Evolutionary conservation across 2,888 invertebrate genomes (phyloP), one percentile per base, ranked within the genome.

Genomic region (Pseudococcus longispinus): DNA sequence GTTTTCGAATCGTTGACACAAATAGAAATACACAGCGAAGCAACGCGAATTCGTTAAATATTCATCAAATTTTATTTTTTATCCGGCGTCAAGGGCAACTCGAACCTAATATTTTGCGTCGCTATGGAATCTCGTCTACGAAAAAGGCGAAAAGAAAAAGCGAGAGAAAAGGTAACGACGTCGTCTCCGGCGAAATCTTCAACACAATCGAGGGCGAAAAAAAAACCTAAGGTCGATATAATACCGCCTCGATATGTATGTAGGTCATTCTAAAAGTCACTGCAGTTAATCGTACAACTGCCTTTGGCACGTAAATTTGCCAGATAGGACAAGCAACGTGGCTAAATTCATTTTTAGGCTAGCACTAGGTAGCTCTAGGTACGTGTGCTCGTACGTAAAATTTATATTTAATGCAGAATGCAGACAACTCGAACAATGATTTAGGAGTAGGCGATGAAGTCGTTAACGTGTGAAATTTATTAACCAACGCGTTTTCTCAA

Each of bases 41-140:
- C 65, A 32, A n/a, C 74, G 74, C 13, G 29, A 74, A 74, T 74
- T 74, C 37, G 37, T 74, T 32, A 74, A 74, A 74, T 74, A 74
- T 74, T 74, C 74, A 74, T 74, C 74, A 26, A 74, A 74, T 74
- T 37, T 11, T 65, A 74, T 74, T 74, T 74, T 32, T 74, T 51
- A 74, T n/a, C 32, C 74, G 18, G 74, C 74, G 74, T 37, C 74
- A 74, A 74, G 74, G 74, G 74, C 37, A 74, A 74, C 37, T 74
- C 26, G 13, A 37, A 74, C 37, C n/a, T 74, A 29, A 37, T 37
- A 74, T 74, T 74, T 74, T n/a, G 29, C 74, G 29, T 74, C 37
- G 29, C 74, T 15, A 32, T 18, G 32, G 32, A 74, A 74, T 65
- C 65, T 9, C 23, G 13, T 20, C 44, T 15, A 37, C 1, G 23